These are phyloP conservation scores for Luperina testacea DNA, from an alignment of 2,888 invertebrate species.

Conservation along the genomic window DNA sequence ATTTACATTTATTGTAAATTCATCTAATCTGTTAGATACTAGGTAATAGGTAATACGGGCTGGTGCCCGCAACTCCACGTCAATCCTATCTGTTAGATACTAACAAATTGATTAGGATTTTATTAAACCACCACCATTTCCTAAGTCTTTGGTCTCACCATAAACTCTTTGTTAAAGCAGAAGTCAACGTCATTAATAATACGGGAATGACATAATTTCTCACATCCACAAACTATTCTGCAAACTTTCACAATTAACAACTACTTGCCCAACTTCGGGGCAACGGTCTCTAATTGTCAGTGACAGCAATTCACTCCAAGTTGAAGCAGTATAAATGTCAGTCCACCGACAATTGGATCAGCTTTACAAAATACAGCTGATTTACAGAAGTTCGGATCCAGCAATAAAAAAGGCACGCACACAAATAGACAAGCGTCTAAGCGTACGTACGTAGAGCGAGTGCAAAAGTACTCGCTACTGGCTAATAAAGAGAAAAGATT, in stretches of 20 bases:
- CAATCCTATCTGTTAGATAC: no score
- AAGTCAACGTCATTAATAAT: conserved; percentile 37
- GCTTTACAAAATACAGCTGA: background rate
- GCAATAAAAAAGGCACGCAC: background rate
- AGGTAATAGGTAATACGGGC: no score
- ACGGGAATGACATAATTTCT: conserved; percentile 49
- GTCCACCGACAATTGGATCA: conserved; percentile 19
- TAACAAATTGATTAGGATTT: background rate
- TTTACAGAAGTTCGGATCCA: background rate
- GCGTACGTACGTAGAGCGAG: no score
- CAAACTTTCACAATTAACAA: conserved; percentile 53
- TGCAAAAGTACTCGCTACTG: background rate
- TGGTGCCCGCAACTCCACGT: no score
- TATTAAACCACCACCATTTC: background rate
- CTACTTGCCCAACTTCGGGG: conserved; percentile 32
- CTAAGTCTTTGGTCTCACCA: background rate
- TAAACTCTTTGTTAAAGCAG: conserved; percentile 11
- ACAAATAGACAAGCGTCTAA: background rate
- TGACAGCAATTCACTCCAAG: conserved; percentile 28
- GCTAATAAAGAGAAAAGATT: background rate
- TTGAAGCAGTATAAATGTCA: conserved; percentile 49
- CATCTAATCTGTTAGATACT: background rate
- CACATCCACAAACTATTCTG: conserved; percentile 51
- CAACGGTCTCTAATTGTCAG: conserved; percentile 44
- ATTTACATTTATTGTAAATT: background rate